Evolutionary conservation across 35 echinoderm and acorn worm species (phyloP).

Genomic region (Heliocidaris erythrogramma): DNA sequence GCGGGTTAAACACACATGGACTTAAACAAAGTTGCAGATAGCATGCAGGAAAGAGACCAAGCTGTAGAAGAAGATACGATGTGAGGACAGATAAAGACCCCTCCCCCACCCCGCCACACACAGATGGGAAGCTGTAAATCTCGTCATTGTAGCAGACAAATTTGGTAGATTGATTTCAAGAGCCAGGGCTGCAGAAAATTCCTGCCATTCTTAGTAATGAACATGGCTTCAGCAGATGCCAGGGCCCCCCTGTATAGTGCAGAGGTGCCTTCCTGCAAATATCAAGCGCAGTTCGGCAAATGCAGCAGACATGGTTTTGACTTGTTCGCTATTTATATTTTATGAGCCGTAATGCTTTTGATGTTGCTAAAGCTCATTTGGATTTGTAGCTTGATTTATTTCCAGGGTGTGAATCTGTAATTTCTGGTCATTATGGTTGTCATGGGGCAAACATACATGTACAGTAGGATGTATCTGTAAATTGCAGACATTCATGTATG

Average conservation of each 20-base stretch:
- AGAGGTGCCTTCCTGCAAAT: not conserved
- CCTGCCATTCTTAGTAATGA: conserved; percentile 23
- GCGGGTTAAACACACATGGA: no score
- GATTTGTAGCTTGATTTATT: not conserved
- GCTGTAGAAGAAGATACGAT: no score
- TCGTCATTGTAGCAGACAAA: conserved; percentile 31
- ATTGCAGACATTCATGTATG: not conserved
- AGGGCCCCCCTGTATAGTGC: not conserved
- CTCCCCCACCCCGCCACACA: not conserved
- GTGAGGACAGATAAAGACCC: not conserved
- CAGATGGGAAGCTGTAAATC: conserved; percentile 34
- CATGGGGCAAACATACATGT: not conserved
- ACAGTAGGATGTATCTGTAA: not conserved
- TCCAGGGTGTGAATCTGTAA: not conserved
- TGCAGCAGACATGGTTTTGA: not conserved
- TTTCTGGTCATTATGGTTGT: not conserved
- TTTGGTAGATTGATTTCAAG: conserved; percentile 34
- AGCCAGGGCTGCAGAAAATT: conserved; percentile 34
- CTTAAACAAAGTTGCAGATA: no score
- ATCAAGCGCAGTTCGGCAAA: not conserved
- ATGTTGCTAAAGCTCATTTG: not conserved
- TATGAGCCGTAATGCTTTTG: not conserved
- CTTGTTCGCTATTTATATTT: conserved; percentile 12
- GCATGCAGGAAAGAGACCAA: no score
- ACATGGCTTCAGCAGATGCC: conserved; percentile 24